phyloP scores from a whole-genome alignment of 2,888 invertebrate species.

The Leptothorax acervorum region DNA sequence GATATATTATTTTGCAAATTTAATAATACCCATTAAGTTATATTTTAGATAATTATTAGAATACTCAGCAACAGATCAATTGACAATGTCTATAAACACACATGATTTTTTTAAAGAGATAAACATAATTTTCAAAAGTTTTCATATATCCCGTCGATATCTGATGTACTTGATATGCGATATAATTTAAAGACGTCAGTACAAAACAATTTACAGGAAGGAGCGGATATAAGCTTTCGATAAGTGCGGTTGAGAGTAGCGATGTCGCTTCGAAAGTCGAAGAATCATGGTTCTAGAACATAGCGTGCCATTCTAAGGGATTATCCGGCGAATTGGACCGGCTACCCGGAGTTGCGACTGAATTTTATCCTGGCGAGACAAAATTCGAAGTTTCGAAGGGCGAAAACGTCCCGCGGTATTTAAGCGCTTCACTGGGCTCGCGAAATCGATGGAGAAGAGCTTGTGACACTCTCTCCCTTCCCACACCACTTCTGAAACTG shows the following conservation, averaged over 20 bases:
- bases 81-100: neutral
- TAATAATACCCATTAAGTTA: neutral
- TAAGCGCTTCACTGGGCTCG: conserved; percentile 49
- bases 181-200: neutral
- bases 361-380: conserved; percentile 52
- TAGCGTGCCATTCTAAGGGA: conserved; percentile 61
- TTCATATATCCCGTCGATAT: neutral
- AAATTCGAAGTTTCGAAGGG: conserved; percentile 47
- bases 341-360: conserved; percentile 49
- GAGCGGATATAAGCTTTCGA: neutral
- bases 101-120: neutral
- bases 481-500: neutral
- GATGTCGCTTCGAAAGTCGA: conserved; percentile 46
- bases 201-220: conserved; percentile 23
- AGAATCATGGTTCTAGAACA: conserved; percentile 41
- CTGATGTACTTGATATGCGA: neutral
- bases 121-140: neutral
- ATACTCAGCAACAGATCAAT: neutral
- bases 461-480: conserved; percentile 52
- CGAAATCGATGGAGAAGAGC: conserved; percentile 55
- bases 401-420: conserved; percentile 53
- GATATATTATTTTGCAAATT: neutral
- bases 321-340: conserved; percentile 65
- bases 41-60: neutral
- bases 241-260: conserved; percentile 14